Evolutionary conservation across 2,888 invertebrate genomes (phyloP).

Genomic region (Drosophila monieri): DNA sequence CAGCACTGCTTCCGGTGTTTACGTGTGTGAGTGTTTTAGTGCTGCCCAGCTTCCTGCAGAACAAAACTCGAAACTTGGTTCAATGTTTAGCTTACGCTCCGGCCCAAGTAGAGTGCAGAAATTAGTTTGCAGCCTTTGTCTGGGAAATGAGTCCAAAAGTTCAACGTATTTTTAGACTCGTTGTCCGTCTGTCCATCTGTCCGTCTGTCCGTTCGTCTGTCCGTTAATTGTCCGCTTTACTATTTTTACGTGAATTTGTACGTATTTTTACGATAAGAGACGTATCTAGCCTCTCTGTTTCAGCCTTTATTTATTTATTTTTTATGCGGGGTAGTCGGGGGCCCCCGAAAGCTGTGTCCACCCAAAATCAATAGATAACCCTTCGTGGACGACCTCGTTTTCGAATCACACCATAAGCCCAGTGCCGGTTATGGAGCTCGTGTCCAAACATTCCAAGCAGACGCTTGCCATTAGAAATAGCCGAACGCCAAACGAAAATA

Average conservation of each 20-base stretch:
- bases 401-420: not conserved
- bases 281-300: not conserved
- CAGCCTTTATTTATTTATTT: not conserved
- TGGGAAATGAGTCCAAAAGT: not conserved
- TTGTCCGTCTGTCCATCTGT: too few relatives aligned
- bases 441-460: constrained; percentile 7
- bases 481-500: constrained; percentile 43
- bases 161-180: not conserved
- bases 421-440: not conserved
- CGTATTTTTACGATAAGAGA: not conserved
- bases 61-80: constrained; percentile 57
- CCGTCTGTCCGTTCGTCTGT: too few relatives aligned
- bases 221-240: too few relatives aligned
- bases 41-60: constrained; percentile 22
- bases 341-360: not conserved
- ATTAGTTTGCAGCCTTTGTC: constrained; percentile 12
- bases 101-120: constrained; percentile 17
- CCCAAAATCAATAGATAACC: constrained; percentile 33
- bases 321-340: too few relatives aligned
- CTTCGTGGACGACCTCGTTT: constrained; percentile 2
- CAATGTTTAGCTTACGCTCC: constrained; percentile 49
- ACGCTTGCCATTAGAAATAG: constrained; percentile 42
- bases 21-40: constrained; percentile 2
- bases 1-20: not conserved
- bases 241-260: too few relatives aligned